Evolutionary conservation across 2,113 vertebrate species (phyloP), one percentile per base, ranked within the genome.

Genomic region (Crotalus helleri): DNA sequence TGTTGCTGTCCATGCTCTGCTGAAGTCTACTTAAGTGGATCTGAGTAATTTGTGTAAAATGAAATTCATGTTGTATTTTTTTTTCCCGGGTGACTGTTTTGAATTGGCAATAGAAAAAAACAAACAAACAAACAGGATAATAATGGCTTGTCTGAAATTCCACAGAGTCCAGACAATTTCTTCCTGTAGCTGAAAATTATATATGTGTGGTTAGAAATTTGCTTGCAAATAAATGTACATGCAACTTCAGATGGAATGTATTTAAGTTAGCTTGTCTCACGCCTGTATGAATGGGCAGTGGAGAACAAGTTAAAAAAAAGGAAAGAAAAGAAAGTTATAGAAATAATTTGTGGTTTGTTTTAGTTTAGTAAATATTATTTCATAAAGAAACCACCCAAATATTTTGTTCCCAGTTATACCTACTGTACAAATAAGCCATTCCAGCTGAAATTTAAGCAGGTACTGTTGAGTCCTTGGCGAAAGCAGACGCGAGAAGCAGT

Each of bases 321-420:
- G 55, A 81, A 90, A 12, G 24, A 49, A 61, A 46, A 61, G 5
- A 64, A n/a, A 69, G 61, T 81, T 51, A 21, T 15, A 11, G 33
- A 0, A 85, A 33, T 29, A 21, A 23, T n/a, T 69, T 49, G 46
- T 6, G 46, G 9, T 5, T 49, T 49, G 46, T 15, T 39, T 39
- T 57, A 58, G 15, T 93, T 90, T 94, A 69, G n/a, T 12, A 93
- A 90, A 87, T 89, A 94, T 33, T 0, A 13, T 91, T 69, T 94
- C 7, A 0, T 0, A 0, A 59, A 94, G 85, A 91, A 92, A 94
- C 94, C 58, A 69, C 90, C 88, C 0, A 0, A 55, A 21, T 91
- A 6, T 1, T 85, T 64, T 92, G 93, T 92, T 93, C 92, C 87
- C 55, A 95, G 94, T 74, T 93, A 85, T 94, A 93, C 94, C 94